These are phyloP conservation scores for Sinopyrophorus schimmeli DNA, from an alignment of 2,888 invertebrate species.

Conservation along the genomic window DNA sequence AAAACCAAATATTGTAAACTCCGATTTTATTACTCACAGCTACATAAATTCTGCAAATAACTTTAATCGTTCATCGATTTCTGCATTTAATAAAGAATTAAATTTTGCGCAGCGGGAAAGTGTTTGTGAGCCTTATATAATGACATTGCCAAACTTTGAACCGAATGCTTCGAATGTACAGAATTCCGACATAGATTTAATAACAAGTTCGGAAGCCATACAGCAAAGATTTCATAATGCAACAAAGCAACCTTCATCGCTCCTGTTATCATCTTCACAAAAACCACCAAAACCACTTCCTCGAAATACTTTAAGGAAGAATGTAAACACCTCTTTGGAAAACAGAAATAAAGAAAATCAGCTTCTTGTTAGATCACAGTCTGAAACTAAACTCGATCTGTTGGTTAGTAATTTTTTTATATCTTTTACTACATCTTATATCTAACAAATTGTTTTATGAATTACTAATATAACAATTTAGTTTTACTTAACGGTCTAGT, in stretches of 20 bases:
- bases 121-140: not conserved
- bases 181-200: slow-evolving; percentile 39
- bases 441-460: too few species aligned
- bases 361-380: too few species aligned
- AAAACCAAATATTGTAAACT: slow-evolving; percentile 10
- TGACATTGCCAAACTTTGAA: slow-evolving; percentile 6
- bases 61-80: slow-evolving; percentile 6
- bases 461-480: too few species aligned
- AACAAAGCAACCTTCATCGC: slow-evolving; percentile 13
- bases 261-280: slow-evolving; percentile 13
- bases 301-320: slow-evolving; percentile 15
- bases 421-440: too few species aligned
- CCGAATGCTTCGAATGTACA: slow-evolving; percentile 18
- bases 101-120: slow-evolving; percentile 3
- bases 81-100: slow-evolving; percentile 10
- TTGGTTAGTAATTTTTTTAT: slow-evolving; percentile 31
- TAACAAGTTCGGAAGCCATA: slow-evolving; percentile 37
- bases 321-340: slow-evolving; percentile 1
- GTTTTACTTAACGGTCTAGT: too few species aligned
- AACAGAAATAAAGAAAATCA: too few species aligned
- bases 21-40: slow-evolving; percentile 5
- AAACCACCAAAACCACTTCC: slow-evolving; percentile 34
- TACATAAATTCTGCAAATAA: slow-evolving; percentile 11
- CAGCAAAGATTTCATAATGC: slow-evolving; percentile 31
- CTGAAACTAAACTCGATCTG: slow-evolving; percentile 19